These are phyloP conservation scores for Podarcis muralis DNA, from an alignment of 2,113 vertebrate genomes.

Conservation along the genomic window DNA sequence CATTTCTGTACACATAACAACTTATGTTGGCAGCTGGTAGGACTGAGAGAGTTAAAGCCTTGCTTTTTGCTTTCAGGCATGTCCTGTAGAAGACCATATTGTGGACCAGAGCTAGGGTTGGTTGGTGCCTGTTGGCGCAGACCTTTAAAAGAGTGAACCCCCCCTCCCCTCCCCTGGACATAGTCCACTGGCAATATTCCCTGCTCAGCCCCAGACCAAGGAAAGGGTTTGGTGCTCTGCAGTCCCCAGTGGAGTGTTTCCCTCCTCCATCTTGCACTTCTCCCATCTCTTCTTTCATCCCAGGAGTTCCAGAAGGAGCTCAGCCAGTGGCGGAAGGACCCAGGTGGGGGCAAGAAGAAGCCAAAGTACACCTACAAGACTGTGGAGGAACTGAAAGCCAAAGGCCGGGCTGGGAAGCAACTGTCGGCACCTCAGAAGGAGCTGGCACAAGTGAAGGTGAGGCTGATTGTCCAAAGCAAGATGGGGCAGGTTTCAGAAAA, in stretches of 20 bases:
- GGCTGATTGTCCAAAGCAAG: neutral
- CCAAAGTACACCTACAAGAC: conserved; percentile 95
- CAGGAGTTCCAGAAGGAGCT: conserved; percentile 95
- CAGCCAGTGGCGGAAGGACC: conserved; percentile 96
- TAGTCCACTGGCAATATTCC: too few species aligned
- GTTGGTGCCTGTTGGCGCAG: neutral
- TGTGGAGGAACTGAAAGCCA: conserved; percentile 94
- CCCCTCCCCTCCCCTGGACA: neutral
- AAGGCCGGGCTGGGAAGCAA: conserved; percentile 85
- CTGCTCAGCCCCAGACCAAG: neutral
- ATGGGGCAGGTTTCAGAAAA: neutral
- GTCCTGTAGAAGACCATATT: neutral
- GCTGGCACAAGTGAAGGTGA: conserved; percentile 92
- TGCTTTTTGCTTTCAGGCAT: neutral
- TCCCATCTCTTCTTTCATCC: neutral
- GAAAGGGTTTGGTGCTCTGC: neutral
- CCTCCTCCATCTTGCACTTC: neutral
- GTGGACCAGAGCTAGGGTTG: neutral
- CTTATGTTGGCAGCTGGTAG: neutral
- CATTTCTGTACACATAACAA: too few species aligned
- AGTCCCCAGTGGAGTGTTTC: neutral
- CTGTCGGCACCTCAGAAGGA: conserved; percentile 89
- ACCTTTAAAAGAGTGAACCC: neutral
- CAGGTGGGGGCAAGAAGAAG: conserved; percentile 88
- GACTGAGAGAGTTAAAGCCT: neutral